Evolutionary conservation across 2,888 invertebrate species (phyloP), one percentile per base, ranked within the genome.

Genomic region (Omphaloscelis lunosa): DNA sequence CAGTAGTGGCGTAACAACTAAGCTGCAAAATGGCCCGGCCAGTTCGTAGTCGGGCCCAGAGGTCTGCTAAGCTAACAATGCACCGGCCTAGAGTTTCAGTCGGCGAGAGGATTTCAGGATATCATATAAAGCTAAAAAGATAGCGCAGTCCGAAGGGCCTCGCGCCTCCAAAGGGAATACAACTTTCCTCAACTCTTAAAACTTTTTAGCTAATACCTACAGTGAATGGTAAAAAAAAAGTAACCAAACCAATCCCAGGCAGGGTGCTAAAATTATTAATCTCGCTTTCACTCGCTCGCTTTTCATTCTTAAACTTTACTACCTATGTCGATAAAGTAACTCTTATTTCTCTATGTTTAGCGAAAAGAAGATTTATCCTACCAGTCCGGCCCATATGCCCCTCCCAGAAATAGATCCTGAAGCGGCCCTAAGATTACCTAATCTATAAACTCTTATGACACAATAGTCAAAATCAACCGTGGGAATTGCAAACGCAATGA

Each of bases 401-500:
- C 34, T 34, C 34, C 2, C 34, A 34, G 34, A 34, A 34, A 34
- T 34, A 34, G 34, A 34, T 34, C 2, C 15, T 15, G 45, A 45
- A 45, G 15, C 15, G 45, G 41, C 41, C 12, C 41, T 41, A 12
- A 12, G 45, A 45, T 23, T 59, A 48, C 12, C 8, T 20, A n/a
- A 34, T 29, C 23, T 53, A 17, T 17, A 20, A 0, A n/a, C 2
- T 39, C 5, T 11, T 23, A 27, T 53, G 41, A 51, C 41, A 75
- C 41, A 29, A 66, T 34, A 77, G 45, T 41, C 9, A 51, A 7
- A 78, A 23, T 41, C 51, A 72, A 58, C 20, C 15, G 15, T 72
- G 51, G 3, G 29, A 79, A 59, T 61, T 15, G 45, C 20, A 72
- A 72, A 72, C 61, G 27, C 27, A 17, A 48, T 63, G 1, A 65